A percentile compares a stretch with the other conserved stretches of the same genome.
These are phyloP conservation scores for Heteropelma amictum DNA, from an alignment of 2,888 invertebrate species.

Conservation along the genomic window DNA sequence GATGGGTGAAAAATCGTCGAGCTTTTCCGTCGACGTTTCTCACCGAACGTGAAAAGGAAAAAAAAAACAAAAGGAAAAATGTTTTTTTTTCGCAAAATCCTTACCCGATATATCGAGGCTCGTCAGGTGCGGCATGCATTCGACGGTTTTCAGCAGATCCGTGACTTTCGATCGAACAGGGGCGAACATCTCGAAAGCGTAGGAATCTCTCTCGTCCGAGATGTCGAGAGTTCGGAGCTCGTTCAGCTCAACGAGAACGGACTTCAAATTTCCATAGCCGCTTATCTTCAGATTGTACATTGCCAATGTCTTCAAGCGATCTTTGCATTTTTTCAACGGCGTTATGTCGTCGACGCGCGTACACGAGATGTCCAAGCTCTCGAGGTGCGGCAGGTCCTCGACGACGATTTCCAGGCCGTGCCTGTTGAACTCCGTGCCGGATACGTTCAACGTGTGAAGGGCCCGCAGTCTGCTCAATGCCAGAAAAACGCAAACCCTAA, in stretches of 20 bases:
- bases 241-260: conserved; percentile 79
- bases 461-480: conserved; percentile 82
- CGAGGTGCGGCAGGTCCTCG: conserved; percentile 82
- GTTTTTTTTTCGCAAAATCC: no score
- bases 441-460: conserved; percentile 82
- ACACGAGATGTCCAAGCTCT: conserved; percentile 83
- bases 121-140: conserved; percentile 80
- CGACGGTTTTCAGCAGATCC: conserved; percentile 78
- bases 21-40: no score
- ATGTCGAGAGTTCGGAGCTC: conserved; percentile 80
- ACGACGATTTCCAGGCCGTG: conserved; percentile 83
- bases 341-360: conserved; percentile 83
- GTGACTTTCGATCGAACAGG: conserved; percentile 76
- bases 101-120: conserved; percentile 83
- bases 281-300: conserved; percentile 82
- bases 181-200: conserved; percentile 78
- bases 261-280: conserved; percentile 75
- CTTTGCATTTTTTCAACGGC: conserved; percentile 80
- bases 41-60: no score
- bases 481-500: conserved; percentile 80
- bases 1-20: no score
- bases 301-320: conserved; percentile 81
- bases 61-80: background rate
- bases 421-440: conserved; percentile 84
- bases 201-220: conserved; percentile 79